Evolutionary conservation across 2,888 invertebrate genomes (phyloP).

Genomic region (Thymelicus sylvestris): DNA sequence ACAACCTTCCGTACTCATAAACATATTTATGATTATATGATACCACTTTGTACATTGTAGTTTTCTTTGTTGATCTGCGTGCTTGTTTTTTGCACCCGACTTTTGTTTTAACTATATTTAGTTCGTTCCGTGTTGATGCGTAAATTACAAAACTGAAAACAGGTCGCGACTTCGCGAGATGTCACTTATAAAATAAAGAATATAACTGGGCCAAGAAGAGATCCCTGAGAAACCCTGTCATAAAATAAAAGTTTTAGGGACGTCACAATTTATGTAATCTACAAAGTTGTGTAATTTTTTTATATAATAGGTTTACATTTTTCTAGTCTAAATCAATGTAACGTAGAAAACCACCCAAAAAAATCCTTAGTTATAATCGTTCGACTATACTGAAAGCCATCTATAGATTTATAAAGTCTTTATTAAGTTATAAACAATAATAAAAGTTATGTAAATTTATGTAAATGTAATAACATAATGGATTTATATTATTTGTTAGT

Average conservation of each 20-base stretch:
- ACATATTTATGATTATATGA: slow-evolving; percentile 5
- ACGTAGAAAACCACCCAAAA: too few relatives aligned
- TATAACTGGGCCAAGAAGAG: neutral
- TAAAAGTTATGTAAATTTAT: too few relatives aligned
- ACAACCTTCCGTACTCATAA: slow-evolving; percentile 5
- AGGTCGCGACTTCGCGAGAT: too few relatives aligned
- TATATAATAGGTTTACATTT: too few relatives aligned
- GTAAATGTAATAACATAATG: too few relatives aligned
- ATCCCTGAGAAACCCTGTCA: neutral
- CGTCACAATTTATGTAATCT: neutral
- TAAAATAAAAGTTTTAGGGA: neutral
- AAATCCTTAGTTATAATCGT: too few relatives aligned
- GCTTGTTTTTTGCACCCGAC: neutral
- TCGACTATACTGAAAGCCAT: too few relatives aligned
- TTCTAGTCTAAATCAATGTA: too few relatives aligned
- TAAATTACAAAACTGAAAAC: neutral
- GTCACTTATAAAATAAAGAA: neutral
- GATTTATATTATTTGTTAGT: too few relatives aligned
- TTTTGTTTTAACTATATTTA: neutral
- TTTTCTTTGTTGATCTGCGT: neutral
- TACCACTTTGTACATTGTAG: slow-evolving; percentile 1
- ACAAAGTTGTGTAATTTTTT: too few relatives aligned
- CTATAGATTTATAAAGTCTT: too few relatives aligned
- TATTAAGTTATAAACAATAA: too few relatives aligned
- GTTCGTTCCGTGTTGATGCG: neutral